These are phyloP conservation scores for Xestia c-nigrum DNA, from an alignment of 2,888 invertebrate species.

Conservation along the genomic window DNA sequence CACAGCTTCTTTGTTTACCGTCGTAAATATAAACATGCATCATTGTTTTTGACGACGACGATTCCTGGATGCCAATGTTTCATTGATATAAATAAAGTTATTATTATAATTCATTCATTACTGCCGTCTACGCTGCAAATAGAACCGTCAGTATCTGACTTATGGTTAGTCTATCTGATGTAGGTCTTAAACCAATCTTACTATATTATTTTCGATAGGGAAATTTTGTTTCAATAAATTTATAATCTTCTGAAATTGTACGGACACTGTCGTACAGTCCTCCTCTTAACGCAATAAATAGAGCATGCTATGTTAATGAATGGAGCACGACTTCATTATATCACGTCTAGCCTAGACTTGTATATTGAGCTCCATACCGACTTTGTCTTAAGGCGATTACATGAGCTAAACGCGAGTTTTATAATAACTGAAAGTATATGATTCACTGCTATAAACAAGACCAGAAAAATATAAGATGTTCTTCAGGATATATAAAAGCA, in stretches of 20 bases:
- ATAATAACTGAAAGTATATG: too few relatives aligned
- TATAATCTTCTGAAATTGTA: background rate
- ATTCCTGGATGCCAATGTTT: conserved; percentile 41
- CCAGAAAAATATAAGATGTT: too few relatives aligned
- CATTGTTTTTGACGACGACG: conserved; percentile 47
- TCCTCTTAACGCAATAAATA: conserved; percentile 49
- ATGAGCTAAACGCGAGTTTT: too few relatives aligned
- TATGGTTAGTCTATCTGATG: background rate
- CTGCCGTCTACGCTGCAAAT: conserved; percentile 13
- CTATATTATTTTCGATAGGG: background rate
- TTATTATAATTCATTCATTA: conserved; percentile 23
- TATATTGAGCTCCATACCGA: conserved; percentile 37
- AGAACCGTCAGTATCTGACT: too few relatives aligned
- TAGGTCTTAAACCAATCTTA: background rate
- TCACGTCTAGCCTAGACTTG: conserved; percentile 40
- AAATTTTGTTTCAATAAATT: conserved; percentile 14
- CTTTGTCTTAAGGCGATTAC: too few relatives aligned
- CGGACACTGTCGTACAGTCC: conserved; percentile 15
- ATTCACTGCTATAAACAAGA: too few relatives aligned
- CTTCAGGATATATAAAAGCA: too few relatives aligned
- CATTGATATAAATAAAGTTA: conserved; percentile 49
- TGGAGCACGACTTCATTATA: conserved; percentile 46
- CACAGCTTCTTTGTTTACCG: conserved; percentile 37
- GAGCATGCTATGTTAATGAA: conserved; percentile 52
- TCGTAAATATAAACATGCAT: conserved; percentile 53